These are phyloP conservation scores for Drosophila truncata DNA, from an alignment of 1,140 invertebrate species.

Conservation along the genomic window DNA sequence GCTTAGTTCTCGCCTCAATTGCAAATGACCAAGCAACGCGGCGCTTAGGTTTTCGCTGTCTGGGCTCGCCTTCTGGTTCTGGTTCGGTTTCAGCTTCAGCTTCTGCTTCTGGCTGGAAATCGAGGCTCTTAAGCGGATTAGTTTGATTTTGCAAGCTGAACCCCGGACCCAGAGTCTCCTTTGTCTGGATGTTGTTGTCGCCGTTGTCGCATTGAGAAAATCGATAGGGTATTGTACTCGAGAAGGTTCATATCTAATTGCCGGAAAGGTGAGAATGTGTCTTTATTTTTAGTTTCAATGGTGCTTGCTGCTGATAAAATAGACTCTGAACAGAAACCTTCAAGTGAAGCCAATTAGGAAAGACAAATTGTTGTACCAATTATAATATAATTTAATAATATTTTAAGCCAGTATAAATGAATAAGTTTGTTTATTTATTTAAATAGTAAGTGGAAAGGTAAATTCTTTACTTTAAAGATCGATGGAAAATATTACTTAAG, in stretches of 20 bases:
- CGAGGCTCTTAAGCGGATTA: constrained; percentile 79
- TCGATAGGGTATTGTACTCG: constrained; percentile 74
- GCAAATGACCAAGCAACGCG: constrained; percentile 45
- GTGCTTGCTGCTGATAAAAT: background rate
- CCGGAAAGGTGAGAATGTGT: constrained; percentile 38
- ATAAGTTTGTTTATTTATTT: background rate
- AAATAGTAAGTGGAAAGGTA: background rate
- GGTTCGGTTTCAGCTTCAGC: constrained; percentile 19
- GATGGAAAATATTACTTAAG: too few species aligned
- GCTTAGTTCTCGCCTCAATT: constrained; percentile 60
- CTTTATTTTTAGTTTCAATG: constrained; percentile 27
- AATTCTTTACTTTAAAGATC: background rate
- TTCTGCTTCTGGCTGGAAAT: constrained; percentile 49
- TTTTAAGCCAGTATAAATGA: background rate
- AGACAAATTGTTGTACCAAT: background rate
- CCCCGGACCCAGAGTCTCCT: constrained; percentile 22
- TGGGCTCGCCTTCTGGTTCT: constrained; percentile 24
- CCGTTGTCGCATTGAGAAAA: constrained; percentile 39
- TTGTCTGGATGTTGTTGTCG: constrained; percentile 29
- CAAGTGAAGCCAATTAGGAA: constrained; percentile 17
- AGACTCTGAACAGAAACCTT: background rate
- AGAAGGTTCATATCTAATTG: constrained; percentile 56
- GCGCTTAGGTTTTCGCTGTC: constrained; percentile 28
- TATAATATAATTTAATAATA: background rate
- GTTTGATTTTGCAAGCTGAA: constrained; percentile 70